phyloP scores from a whole-genome alignment of 2,113 vertebrate genomes.

The Carassius auratus region DNA sequence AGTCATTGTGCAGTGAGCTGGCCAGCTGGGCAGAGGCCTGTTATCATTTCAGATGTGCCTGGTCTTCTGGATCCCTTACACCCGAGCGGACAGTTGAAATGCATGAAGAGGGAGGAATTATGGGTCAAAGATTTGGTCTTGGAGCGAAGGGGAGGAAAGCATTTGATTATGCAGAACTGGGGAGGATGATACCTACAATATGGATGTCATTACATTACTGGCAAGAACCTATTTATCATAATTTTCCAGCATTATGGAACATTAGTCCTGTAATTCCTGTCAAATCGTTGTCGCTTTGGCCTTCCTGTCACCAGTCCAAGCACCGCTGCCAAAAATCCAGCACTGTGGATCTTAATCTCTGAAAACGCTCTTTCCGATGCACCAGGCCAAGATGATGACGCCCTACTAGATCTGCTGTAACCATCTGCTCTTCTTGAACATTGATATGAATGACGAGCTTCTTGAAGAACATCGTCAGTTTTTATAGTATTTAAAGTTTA shows the following conservation, averaged over 20 bases:
- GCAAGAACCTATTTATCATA: slow-evolving; percentile 10
- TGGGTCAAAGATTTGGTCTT: neutral
- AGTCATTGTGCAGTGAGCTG: slow-evolving; percentile 39
- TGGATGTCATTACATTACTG: neutral
- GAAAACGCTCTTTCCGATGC: neutral
- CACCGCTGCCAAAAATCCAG: neutral
- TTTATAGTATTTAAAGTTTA: neutral
- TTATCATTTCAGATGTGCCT: slow-evolving; percentile 35
- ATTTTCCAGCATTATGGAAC: neutral
- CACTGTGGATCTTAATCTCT: neutral
- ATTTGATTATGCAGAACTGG: neutral
- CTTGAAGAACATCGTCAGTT: neutral
- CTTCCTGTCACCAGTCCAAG: neutral
- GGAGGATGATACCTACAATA: slow-evolving; percentile 1
- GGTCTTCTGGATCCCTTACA: slow-evolving; percentile 31
- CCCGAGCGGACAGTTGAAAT: slow-evolving; percentile 29
- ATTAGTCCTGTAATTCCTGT: slow-evolving; percentile 11
- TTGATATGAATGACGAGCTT: neutral
- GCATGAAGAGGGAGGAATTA: neutral
- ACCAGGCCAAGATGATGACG: neutral
- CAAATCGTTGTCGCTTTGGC: neutral
- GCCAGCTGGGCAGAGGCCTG: slow-evolving; percentile 44
- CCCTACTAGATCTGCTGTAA: neutral
- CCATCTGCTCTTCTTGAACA: neutral
- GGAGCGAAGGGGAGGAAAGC: neutral